phyloP scores from a whole-genome alignment of 2,888 invertebrate species.

The Drosophila anomalata region DNA sequence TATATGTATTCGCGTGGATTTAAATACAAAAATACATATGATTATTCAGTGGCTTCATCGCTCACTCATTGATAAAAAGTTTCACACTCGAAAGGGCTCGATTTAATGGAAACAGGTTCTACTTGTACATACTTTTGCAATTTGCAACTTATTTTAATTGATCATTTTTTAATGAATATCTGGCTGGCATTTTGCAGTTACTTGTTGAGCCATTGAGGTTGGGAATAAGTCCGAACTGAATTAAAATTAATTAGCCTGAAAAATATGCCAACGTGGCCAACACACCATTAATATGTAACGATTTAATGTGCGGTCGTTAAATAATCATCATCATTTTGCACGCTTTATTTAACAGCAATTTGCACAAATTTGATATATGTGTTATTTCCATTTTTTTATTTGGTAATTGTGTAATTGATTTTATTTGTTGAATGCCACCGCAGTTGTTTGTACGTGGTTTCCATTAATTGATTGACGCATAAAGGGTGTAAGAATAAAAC shows the following conservation, averaged over 20 bases:
- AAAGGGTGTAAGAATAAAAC: constrained; percentile 21
- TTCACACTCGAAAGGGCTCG: constrained; percentile 45
- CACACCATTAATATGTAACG: constrained; percentile 53
- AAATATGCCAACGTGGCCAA: constrained; percentile 38
- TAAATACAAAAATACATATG: constrained; percentile 22
- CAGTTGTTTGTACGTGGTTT: constrained; percentile 19
- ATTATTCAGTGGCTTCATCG: constrained; percentile 42
- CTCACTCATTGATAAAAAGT: constrained; percentile 62
- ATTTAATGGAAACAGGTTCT: constrained; percentile 46
- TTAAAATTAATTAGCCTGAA: constrained; percentile 68
- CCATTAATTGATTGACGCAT: constrained; percentile 27
- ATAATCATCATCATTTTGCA: constrained; percentile 48
- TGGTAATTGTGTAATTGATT: constrained; percentile 44
- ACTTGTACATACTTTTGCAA: constrained; percentile 18
- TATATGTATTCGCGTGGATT: constrained; percentile 11
- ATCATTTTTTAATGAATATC: constrained; percentile 73
- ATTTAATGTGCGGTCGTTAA: constrained; percentile 58
- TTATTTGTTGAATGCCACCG: constrained; percentile 36
- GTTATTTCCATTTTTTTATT: constrained; percentile 5
- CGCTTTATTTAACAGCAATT: constrained; percentile 56
- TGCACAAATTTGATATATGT: constrained; percentile 6
- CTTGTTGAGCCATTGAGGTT: constrained; percentile 8
- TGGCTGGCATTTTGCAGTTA: constrained; percentile 28
- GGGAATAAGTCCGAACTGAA: constrained; percentile 34
- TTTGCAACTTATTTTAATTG: constrained; percentile 65